Evolutionary conservation across 2,113 vertebrate genomes (phyloP).

Genomic region (Marcusenius ussheri): DNA sequence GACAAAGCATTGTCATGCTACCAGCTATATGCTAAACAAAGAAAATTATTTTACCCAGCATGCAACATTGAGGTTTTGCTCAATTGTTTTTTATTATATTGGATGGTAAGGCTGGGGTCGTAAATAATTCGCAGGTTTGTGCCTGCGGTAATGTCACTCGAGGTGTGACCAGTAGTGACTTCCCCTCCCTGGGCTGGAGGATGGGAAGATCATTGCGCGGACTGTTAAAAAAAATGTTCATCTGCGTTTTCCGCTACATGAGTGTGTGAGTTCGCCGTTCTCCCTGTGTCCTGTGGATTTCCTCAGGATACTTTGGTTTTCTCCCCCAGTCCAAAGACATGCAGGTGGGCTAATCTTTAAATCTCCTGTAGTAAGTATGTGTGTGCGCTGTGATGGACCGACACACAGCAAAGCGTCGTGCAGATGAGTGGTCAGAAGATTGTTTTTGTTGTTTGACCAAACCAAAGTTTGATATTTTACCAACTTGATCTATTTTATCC

Average conservation of each 20-base stretch:
- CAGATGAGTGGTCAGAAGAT: background rate
- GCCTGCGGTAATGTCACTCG: background rate
- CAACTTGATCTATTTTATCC: background rate
- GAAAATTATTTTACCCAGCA: background rate
- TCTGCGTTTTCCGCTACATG: background rate
- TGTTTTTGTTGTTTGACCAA: background rate
- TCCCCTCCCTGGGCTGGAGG: background rate
- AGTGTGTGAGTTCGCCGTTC: background rate
- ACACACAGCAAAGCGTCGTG: background rate
- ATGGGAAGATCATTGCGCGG: background rate
- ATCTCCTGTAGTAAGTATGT: background rate
- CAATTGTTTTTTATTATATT: background rate
- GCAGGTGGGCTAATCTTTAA: background rate
- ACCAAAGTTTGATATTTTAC: background rate
- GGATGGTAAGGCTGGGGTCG: background rate
- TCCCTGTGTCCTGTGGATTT: background rate
- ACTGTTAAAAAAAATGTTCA: background rate
- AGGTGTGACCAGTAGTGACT: background rate
- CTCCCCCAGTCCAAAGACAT: background rate
- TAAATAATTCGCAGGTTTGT: background rate
- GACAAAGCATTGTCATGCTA: background rate
- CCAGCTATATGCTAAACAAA: background rate
- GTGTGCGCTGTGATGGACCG: background rate
- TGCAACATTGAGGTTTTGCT: background rate
- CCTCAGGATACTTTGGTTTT: background rate